Evolutionary conservation across 2,888 invertebrate genomes (phyloP).

Genomic region (Andrena praecox): DNA sequence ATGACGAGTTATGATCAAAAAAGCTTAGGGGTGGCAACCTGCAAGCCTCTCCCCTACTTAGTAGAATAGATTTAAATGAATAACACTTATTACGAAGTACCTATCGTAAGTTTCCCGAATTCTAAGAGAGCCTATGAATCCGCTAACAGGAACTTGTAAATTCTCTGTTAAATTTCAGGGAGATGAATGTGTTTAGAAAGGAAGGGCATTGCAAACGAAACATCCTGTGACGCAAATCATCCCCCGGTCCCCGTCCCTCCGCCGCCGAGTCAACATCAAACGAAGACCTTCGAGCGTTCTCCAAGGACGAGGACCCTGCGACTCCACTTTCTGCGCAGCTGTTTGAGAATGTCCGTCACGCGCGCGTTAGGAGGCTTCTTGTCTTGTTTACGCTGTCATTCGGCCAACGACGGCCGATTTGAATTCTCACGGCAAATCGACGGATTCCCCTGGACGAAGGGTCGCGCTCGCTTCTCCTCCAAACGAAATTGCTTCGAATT

Average conservation of each 20-base stretch:
- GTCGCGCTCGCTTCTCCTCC: neutral
- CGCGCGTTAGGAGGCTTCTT: conserved; percentile 66
- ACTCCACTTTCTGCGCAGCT: conserved; percentile 7
- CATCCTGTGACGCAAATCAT: conserved; percentile 50
- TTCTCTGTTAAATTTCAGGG: conserved; percentile 4
- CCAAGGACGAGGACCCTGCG: conserved; percentile 35
- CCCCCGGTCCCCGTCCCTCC: conserved; percentile 10
- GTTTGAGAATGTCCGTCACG: conserved; percentile 71
- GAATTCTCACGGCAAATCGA: conserved; percentile 70
- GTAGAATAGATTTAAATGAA: no score
- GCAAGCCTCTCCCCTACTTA: no score
- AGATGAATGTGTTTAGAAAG: conserved; percentile 11
- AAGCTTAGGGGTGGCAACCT: no score
- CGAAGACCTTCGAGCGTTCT: conserved; percentile 45
- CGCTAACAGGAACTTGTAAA: conserved; percentile 2
- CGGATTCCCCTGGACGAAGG: conserved; percentile 29
- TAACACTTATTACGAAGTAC: no score
- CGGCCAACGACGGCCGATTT: conserved; percentile 68
- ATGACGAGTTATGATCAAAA: no score
- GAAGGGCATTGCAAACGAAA: conserved; percentile 5
- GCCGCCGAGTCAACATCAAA: conserved; percentile 52
- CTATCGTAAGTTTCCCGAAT: no score
- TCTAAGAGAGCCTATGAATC: no score
- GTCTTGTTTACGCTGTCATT: conserved; percentile 76
- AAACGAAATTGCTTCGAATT: conserved; percentile 25